Conservation (phyloP, 2,113 vertebrate genomes). For the Todiramphus saurophagus region DNA sequence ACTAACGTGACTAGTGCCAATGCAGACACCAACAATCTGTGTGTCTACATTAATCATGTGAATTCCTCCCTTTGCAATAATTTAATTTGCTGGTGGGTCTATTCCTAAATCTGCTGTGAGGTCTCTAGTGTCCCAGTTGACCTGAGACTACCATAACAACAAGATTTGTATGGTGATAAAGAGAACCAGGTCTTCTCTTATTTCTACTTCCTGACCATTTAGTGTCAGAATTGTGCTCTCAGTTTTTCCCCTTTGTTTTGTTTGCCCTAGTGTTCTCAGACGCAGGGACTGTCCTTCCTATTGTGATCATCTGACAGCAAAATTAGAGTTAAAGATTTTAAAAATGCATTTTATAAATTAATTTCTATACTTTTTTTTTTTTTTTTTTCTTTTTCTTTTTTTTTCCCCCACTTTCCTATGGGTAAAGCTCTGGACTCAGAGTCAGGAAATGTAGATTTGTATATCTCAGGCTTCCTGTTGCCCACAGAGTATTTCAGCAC, state of each 20-base stretch:
- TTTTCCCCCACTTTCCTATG: neutral
- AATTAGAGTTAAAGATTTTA: neutral
- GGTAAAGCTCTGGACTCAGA: neutral
- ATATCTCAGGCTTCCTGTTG: neutral
- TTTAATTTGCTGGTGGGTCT: neutral
- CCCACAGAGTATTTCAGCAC: neutral
- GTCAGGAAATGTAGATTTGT: neutral
- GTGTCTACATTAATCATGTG: neutral
- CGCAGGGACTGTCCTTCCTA: neutral
- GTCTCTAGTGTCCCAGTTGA: neutral
- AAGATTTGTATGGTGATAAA: neutral
- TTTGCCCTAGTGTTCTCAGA: neutral
- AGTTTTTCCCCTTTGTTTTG: fast-evolving
- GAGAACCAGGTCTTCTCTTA: neutral
- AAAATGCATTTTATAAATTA: neutral
- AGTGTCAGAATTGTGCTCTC: neutral
- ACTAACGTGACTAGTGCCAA: neutral
- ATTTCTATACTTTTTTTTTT: neutral
- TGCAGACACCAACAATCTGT: neutral
- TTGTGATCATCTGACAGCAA: neutral
- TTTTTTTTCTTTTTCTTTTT: neutral
- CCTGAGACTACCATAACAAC: fast-evolving
- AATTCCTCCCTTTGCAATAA: neutral
- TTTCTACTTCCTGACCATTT: neutral
- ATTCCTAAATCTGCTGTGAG: neutral